A percentile compares a stretch with the other conserved stretches of the same genome.
Evolutionary conservation across 2,113 vertebrate genomes (phyloP).

Genomic region (Mungos mungo): DNA sequence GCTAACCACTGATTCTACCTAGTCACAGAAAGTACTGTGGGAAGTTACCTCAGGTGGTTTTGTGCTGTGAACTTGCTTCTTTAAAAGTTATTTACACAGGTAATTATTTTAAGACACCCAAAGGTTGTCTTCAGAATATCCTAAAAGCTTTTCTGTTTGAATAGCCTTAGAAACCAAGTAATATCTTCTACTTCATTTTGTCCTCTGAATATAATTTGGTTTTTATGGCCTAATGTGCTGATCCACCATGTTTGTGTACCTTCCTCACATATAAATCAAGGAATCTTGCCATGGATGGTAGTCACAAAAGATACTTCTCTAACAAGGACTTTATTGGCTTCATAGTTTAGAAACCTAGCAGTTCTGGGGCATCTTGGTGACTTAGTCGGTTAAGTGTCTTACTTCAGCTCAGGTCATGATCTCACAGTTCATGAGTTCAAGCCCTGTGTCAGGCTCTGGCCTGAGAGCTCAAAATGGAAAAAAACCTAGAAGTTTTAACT

Average conservation of each 20-base stretch:
- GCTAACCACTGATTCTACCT: neutral
- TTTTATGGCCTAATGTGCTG: neutral
- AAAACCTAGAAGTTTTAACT: neutral
- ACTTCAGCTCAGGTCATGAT: too few species aligned
- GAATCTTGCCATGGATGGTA: neutral
- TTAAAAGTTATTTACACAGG: neutral
- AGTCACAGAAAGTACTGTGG: neutral
- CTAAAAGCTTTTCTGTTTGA: neutral
- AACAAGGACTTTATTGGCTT: neutral
- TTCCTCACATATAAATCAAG: neutral
- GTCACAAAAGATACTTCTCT: neutral
- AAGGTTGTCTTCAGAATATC: neutral
- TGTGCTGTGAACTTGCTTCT: neutral
- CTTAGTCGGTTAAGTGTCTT: too few species aligned
- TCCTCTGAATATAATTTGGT: neutral
- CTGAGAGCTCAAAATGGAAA: too few species aligned
- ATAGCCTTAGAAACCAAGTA: neutral
- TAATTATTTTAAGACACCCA: neutral
- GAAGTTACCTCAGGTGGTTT: neutral
- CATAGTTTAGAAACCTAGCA: neutral
- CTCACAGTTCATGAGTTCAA: too few species aligned
- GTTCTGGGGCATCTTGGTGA: neutral
- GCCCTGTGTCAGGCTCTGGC: too few species aligned
- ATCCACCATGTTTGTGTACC: neutral
- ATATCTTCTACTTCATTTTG: neutral